A percentile compares a stretch with the other conserved stretches of the same genome.
Evolutionary conservation across 2,113 vertebrate genomes (phyloP).

Genomic region (Eptesicus fuscus): DNA sequence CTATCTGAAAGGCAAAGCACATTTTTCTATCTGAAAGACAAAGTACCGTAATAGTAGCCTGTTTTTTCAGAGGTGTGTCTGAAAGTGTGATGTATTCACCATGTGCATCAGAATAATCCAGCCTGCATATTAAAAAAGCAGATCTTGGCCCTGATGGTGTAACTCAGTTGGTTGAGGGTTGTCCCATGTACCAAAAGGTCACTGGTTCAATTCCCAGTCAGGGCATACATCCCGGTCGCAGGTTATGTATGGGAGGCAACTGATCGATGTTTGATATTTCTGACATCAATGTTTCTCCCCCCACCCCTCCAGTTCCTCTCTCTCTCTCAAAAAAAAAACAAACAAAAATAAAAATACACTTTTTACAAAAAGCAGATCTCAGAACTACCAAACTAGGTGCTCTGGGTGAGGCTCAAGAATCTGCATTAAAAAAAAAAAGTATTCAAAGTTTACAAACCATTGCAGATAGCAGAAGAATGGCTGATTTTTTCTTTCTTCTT

Average conservation of each 20-base stretch:
- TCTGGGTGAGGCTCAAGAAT: neutral
- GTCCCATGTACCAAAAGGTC: neutral
- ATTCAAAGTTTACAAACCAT: neutral
- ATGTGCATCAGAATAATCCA: neutral
- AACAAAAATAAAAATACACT: no score
- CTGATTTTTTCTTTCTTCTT: neutral
- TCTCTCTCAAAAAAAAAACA: no score
- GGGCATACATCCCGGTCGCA: neutral
- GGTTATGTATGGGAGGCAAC: neutral
- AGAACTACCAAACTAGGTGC: neutral
- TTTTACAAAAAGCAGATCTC: neutral
- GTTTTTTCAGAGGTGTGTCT: neutral
- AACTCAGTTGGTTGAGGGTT: neutral
- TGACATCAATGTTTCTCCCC: neutral
- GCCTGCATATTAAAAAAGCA: neutral
- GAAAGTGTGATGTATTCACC: neutral
- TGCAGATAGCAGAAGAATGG: neutral
- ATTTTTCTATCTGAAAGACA: neutral
- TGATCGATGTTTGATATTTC: neutral
- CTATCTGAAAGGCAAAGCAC: neutral
- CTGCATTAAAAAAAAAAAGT: neutral
- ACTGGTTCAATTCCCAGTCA: neutral
- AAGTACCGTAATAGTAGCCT: neutral
- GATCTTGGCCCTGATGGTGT: neutral
- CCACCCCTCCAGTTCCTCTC: no score